A percentile compares a stretch with the other conserved stretches of the same genome.
phyloP scores from a whole-genome alignment of 1,140 invertebrate genomes.

The Zophobas morio region DNA sequence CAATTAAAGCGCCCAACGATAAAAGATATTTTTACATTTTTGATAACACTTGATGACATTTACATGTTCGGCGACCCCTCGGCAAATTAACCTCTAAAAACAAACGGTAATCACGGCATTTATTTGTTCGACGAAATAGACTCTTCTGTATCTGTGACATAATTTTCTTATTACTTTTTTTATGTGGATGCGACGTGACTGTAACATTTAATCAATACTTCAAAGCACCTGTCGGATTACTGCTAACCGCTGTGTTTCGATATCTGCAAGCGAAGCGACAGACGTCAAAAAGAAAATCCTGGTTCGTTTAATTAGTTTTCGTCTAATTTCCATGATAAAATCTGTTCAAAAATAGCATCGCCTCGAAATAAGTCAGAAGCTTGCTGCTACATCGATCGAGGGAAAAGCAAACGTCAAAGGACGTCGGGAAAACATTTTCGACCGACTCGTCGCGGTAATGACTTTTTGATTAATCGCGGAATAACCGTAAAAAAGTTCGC shows the following conservation, averaged over 20 bases:
- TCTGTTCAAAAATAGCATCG: not conserved
- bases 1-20: constrained; percentile 4
- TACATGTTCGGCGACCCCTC: not conserved
- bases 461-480: constrained; percentile 6
- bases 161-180: too few relatives aligned
- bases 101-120: not conserved
- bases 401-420: constrained; percentile 2
- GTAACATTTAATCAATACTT: too few relatives aligned
- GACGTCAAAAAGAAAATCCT: too few relatives aligned
- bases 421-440: constrained; percentile 4
- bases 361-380: constrained; percentile 8
- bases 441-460: constrained; percentile 2
- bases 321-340: too few relatives aligned
- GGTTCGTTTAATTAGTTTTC: too few relatives aligned
- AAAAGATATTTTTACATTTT: constrained; percentile 16
- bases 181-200: too few relatives aligned
- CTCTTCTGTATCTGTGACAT: too few relatives aligned
- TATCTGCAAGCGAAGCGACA: too few relatives aligned
- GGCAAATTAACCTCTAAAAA: not conserved
- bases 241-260: too few relatives aligned
- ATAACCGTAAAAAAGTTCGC: not conserved
- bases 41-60: constrained; percentile 19
- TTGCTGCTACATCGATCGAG: constrained; percentile 5
- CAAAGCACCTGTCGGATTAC: too few relatives aligned
- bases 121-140: too few relatives aligned